These are phyloP conservation scores for Amia ocellicauda DNA, from an alignment of 2,113 vertebrate species.

Conservation along the genomic window DNA sequence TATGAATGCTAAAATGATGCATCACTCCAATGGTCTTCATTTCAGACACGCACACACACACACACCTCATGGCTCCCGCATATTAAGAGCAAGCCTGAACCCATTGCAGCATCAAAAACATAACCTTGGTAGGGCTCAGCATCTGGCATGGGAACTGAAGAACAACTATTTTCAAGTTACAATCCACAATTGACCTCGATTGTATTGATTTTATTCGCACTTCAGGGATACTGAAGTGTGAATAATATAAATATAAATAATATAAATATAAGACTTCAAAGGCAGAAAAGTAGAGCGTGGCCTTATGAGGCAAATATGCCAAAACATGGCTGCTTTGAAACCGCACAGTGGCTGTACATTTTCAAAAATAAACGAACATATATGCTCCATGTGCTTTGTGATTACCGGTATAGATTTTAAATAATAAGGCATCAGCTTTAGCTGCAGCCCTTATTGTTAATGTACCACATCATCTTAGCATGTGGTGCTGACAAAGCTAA, in stretches of 20 bases:
- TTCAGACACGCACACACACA: conserved; percentile 16
- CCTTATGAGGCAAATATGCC: conserved; percentile 7
- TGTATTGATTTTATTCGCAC: conserved; percentile 20
- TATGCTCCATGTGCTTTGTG: conserved; percentile 4
- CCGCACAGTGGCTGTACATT: not conserved
- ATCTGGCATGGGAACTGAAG: conserved; percentile 17
- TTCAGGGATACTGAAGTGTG: conserved; percentile 15
- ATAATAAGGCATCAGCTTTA: conserved; percentile 1
- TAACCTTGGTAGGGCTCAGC: not conserved
- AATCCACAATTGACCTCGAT: conserved; percentile 22
- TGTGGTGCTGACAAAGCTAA: conserved; percentile 29
- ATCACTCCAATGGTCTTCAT: not conserved
- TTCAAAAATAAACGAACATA: conserved; percentile 8
- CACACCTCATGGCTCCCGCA: conserved; percentile 13
- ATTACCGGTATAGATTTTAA: conserved; percentile 14
- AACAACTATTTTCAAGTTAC: conserved; percentile 21
- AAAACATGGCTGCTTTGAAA: conserved; percentile 8
- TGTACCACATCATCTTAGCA: conserved; percentile 21
- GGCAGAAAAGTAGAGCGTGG: conserved; percentile 2
- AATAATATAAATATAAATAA: conserved; percentile 29
- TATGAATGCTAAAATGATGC: not conserved
- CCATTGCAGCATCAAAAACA: conserved; percentile 7
- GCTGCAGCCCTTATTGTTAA: conserved; percentile 27
- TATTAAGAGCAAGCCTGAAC: conserved; percentile 10
- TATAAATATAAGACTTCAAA: conserved; percentile 24